Evolutionary conservation across 2,113 vertebrate species (phyloP), one percentile per base, ranked within the genome.

Genomic region (Psilopsiagon aymara): DNA sequence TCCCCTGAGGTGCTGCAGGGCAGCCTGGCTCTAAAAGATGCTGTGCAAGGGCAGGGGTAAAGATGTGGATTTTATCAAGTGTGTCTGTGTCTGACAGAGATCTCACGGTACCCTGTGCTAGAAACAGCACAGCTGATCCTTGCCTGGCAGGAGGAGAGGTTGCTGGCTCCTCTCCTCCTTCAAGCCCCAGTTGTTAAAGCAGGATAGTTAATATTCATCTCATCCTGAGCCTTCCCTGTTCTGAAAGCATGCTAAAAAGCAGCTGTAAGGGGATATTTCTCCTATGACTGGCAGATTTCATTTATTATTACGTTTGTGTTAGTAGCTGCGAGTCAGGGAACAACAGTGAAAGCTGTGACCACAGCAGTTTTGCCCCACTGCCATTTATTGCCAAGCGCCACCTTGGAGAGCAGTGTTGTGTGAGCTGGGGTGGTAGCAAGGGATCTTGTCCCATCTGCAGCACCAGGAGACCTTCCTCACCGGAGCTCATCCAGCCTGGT

Each of bases 341-440:
- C 33, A n/a, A 35, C 57, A 35, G 33, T 59, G 33, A 59, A 23
- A 59, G 33, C 57, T 47, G n/a, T 31, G 70, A 64, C 62, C 31
- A 17, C 52, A 52, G 82, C 71, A 18, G 21, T 3, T 33, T 59
- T 59, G 57, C 21, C 57, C 64, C 37, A n/a, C 20, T 24, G 63
- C 19, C 0, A 0, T 66, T 68, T 39, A 23, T 2, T 2, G 3
- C 25, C 2, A 67, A 70, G 39, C 25, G 13, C 31, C 44, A 23
- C 39, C 55, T 41, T 5, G 2, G 63, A 73, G 33, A 29, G 10
- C 39, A 43, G 24, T 18, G 37, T 23, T 70, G 46, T 29, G 11
- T 2, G 2, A 60, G n/a, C 51, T 39, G 41, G 37, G 15, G 55
- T 74, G 52, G 19, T 88, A 81, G 37, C 24, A 53, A 82, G 47